These are phyloP conservation scores for Ctenodactylus gundi DNA, from an alignment of 2,113 vertebrate genomes.

Conservation along the genomic window DNA sequence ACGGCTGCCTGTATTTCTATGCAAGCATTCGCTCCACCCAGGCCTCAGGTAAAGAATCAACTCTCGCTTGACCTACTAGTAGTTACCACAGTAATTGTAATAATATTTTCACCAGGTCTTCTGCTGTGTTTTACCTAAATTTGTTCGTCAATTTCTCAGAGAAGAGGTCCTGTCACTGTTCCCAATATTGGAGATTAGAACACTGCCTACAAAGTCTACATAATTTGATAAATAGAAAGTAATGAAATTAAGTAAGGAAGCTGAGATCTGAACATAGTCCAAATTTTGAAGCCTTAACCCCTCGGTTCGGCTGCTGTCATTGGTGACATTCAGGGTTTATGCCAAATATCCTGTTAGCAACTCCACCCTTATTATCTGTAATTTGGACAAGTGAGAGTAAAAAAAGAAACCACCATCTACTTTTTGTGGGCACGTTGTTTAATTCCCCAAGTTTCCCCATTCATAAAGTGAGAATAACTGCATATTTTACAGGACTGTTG, in stretches of 20 bases:
- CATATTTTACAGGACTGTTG: background rate
- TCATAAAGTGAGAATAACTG: background rate
- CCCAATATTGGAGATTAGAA: background rate
- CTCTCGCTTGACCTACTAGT: background rate
- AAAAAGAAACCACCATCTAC: background rate
- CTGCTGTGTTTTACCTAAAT: background rate
- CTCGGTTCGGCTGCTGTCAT: background rate
- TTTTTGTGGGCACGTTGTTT: background rate
- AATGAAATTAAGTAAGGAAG: background rate
- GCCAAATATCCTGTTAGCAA: background rate
- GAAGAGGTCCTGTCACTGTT: background rate
- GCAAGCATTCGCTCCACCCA: slow-evolving; percentile 89
- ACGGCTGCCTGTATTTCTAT: slow-evolving; percentile 92
- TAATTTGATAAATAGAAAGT: background rate
- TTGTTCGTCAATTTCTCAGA: background rate
- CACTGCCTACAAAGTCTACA: background rate
- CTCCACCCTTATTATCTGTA: background rate
- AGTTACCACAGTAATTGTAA: background rate
- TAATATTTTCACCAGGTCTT: background rate
- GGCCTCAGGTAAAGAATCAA: slow-evolving; percentile 85
- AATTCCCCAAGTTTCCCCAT: background rate
- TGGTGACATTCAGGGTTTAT: background rate
- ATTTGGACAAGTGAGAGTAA: background rate
- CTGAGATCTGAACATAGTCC: background rate
- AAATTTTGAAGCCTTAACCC: background rate